These are phyloP conservation scores for Euborellia annulipes DNA, from an alignment of 1,140 invertebrate species.

Conservation along the genomic window DNA sequence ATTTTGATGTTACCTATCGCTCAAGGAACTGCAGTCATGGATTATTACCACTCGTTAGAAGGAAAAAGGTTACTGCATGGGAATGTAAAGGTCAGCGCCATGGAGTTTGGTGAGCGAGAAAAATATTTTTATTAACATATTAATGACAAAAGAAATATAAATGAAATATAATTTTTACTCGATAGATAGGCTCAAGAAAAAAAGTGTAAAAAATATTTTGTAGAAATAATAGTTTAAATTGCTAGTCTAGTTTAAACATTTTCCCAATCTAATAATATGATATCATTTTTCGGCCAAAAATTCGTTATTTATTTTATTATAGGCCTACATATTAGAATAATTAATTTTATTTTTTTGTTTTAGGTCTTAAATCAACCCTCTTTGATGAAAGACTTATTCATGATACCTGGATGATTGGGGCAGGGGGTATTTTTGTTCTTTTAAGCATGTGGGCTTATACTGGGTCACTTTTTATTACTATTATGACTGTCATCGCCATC, in stretches of 20 bases:
- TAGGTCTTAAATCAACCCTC: slow-evolving; percentile 63
- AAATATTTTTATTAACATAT: no score
- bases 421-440: slow-evolving; percentile 64
- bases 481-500: slow-evolving; percentile 69
- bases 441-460: slow-evolving; percentile 80
- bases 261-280: background rate
- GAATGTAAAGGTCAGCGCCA: slow-evolving; percentile 56
- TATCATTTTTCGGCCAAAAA: background rate
- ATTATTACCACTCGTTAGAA: slow-evolving; percentile 60
- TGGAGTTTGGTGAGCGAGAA: slow-evolving; percentile 58
- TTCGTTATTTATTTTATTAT: background rate
- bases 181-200: background rate
- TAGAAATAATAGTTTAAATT: background rate
- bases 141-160: no score
- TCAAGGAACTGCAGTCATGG: slow-evolving; percentile 50
- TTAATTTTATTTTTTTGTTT: slow-evolving; percentile 13
- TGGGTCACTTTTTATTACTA: slow-evolving; percentile 68
- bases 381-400: slow-evolving; percentile 69
- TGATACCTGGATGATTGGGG: slow-evolving; percentile 61
- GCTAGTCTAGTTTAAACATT: background rate
- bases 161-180: background rate
- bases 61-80: slow-evolving; percentile 40
- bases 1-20: slow-evolving; percentile 76
- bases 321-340: background rate
- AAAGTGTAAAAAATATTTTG: background rate